Conservation (phyloP, 2,113 vertebrate genomes). For the Piprites chloris region DNA sequence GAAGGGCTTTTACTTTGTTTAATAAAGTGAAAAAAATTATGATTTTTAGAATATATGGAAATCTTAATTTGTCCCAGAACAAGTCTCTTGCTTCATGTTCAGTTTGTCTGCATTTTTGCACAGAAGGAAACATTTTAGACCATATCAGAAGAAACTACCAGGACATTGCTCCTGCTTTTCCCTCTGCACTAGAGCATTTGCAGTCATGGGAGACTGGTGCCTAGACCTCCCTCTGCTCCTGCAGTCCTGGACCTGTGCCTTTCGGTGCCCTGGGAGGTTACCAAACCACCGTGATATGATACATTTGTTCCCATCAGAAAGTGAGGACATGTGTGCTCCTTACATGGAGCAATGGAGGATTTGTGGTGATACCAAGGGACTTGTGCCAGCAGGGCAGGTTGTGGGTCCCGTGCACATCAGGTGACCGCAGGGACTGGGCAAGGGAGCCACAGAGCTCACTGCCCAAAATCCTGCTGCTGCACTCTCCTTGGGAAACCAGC, state of each 20-base stretch:
- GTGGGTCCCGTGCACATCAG: accelerated
- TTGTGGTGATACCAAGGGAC: not conserved
- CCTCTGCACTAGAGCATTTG: accelerated
- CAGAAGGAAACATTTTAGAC: not conserved
- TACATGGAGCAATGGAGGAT: not conserved
- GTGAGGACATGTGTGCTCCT: accelerated
- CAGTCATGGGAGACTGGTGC: not conserved
- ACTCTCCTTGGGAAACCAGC: not conserved
- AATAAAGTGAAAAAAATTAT: not conserved
- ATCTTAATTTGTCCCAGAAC: not conserved
- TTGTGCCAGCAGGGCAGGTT: not conserved
- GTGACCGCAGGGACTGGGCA: accelerated
- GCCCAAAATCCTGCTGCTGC: not conserved
- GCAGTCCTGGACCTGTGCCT: not conserved
- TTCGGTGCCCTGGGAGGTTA: not conserved
- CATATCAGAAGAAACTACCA: accelerated
- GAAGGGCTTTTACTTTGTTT: not conserved
- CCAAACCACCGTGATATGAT: accelerated
- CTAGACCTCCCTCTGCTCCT: not conserved
- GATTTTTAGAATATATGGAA: not conserved
- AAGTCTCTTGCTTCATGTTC: not conserved
- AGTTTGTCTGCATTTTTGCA: not conserved
- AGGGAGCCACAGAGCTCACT: not conserved
- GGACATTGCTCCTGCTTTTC: not conserved
- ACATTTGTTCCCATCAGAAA: not conserved